Evolutionary conservation across 2,797 vertebrate genomes (phyloP).

Genomic region (Scleropages formosus): DNA sequence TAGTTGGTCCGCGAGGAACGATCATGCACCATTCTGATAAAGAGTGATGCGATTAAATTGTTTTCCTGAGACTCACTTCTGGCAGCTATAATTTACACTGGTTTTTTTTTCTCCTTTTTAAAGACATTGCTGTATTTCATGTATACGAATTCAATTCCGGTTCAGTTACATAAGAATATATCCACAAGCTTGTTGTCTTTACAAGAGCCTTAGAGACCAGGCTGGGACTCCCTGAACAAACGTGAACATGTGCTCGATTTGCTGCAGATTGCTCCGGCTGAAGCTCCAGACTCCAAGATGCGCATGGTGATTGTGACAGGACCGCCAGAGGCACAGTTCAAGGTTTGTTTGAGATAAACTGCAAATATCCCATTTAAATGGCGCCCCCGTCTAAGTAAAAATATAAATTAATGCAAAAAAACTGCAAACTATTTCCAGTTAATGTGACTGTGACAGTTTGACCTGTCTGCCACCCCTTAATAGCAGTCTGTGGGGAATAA

Average conservation of each 20-base stretch:
- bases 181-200: no score
- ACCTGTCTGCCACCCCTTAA: no score
- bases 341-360: slow-evolving; percentile 62
- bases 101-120: no score
- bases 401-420: no score
- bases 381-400: no score
- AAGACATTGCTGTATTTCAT: no score
- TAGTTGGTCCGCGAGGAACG: slow-evolving; percentile 20
- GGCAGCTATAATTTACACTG: background rate
- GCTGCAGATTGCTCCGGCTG: slow-evolving; percentile 86
- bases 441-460: no score
- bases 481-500: no score
- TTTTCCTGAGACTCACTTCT: slow-evolving; percentile 19
- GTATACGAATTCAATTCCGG: no score
- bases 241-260: background rate
- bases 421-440: no score
- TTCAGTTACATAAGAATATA: no score
- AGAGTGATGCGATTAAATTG: slow-evolving; percentile 8
- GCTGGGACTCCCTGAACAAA: background rate
- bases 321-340: slow-evolving; percentile 92
- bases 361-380: no score
- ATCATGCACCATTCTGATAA: slow-evolving; percentile 24
- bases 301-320: slow-evolving; percentile 93
- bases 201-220: background rate
- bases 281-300: slow-evolving; percentile 88